A percentile compares a stretch with the other conserved stretches of the same genome.
Conservation (phyloP, 2,888 invertebrate genomes). For the Diarsia rubi region DNA sequence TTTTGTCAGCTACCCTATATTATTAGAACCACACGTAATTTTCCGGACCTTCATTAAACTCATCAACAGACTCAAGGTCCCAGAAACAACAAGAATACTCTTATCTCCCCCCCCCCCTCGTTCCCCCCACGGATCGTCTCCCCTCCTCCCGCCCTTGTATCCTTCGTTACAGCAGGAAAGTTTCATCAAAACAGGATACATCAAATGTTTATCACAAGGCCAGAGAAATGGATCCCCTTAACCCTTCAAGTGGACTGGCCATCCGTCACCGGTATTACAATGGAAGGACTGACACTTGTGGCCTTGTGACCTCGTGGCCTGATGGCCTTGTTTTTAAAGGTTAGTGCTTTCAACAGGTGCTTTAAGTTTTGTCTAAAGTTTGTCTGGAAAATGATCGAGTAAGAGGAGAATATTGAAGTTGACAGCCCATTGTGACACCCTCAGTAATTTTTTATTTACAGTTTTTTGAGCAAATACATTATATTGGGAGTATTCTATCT, state of each 20-base stretch:
- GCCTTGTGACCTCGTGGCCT: conserved; percentile 2
- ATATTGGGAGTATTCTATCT: too few species aligned
- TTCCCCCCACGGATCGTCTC: neutral
- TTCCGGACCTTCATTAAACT: neutral
- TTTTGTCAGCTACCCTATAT: too few species aligned
- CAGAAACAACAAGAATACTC: neutral
- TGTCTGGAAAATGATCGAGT: neutral
- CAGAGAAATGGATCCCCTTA: conserved; percentile 48
- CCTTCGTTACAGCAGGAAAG: conserved; percentile 12
- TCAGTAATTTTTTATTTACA: too few species aligned
- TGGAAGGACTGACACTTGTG: conserved; percentile 23
- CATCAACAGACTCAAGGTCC: neutral
- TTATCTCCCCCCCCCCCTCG: neutral
- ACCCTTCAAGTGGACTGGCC: conserved; percentile 47
- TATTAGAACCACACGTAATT: neutral
- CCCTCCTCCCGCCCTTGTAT: neutral
- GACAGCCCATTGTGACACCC: neutral
- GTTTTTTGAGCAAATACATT: too few species aligned
- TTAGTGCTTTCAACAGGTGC: conserved; percentile 23
- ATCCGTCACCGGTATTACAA: conserved; percentile 46
- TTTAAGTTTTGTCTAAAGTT: neutral
- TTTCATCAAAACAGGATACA: conserved; percentile 35
- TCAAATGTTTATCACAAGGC: conserved; percentile 44
- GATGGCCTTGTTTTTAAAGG: conserved; percentile 4
- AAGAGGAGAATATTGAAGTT: neutral